Conservation (phyloP, 2,113 vertebrate genomes). For the Atherinomorus stipes region DNA sequence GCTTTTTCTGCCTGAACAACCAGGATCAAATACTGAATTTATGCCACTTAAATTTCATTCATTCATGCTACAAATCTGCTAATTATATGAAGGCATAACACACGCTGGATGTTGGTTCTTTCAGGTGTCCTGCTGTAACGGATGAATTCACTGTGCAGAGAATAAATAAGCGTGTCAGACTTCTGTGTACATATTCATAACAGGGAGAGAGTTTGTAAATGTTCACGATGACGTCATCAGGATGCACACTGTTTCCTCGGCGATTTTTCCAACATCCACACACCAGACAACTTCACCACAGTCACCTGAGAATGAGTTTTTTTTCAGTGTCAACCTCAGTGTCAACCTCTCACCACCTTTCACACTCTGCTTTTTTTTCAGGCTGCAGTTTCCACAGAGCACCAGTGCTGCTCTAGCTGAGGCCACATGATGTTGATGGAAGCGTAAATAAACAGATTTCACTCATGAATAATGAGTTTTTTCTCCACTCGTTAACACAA, state of each 20-base stretch:
- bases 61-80: background rate
- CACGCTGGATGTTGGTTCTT: background rate
- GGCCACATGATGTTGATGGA: background rate
- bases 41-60: background rate
- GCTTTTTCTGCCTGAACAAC: too few relatives aligned
- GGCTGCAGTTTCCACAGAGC: background rate
- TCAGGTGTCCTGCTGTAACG: background rate
- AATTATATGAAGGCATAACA: background rate
- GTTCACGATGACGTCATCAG: background rate
- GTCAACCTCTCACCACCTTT: background rate
- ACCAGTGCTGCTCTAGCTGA: background rate
- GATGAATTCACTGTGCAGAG: background rate
- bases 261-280: background rate
- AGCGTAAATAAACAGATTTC: background rate
- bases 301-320: background rate
- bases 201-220: conserved; percentile 7
- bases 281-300: background rate
- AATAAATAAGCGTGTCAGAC: conserved; percentile 1
- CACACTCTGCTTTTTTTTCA: background rate
- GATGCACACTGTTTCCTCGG: conserved; percentile 8
- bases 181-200: conserved; percentile 28
- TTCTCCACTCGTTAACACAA: too few relatives aligned
- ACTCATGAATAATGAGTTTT: too few relatives aligned
- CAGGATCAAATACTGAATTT: too few relatives aligned
- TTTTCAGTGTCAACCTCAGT: background rate